phyloP scores from a whole-genome alignment of 2,888 invertebrate species.

The Nomada ruficornis region DNA sequence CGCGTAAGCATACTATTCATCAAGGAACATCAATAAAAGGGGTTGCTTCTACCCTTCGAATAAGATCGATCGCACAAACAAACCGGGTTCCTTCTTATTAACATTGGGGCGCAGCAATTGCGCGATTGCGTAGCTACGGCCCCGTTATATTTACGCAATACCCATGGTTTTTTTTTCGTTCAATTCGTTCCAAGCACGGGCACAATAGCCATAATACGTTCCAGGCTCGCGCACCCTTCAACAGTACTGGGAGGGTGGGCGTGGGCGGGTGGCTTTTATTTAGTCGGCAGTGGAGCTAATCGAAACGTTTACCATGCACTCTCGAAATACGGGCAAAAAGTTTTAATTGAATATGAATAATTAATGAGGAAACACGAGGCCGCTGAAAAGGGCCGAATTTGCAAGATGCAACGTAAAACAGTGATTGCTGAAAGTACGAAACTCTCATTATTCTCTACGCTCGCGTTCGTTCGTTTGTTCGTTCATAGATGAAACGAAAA shows the following conservation, averaged over 20 bases:
- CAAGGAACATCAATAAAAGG: slow-evolving; percentile 4
- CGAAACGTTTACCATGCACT: slow-evolving; percentile 64
- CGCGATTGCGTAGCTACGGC: slow-evolving; percentile 15
- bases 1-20: slow-evolving; percentile 6
- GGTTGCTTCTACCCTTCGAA: slow-evolving; percentile 22
- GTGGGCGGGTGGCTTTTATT: slow-evolving; percentile 42
- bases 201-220: slow-evolving; percentile 55
- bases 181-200: slow-evolving; percentile 21
- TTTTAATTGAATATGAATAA: slow-evolving; percentile 71
- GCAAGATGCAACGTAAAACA: slow-evolving; percentile 38
- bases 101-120: slow-evolving; percentile 31
- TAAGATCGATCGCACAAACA: slow-evolving; percentile 44
- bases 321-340: slow-evolving; percentile 54
- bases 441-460: slow-evolving; percentile 42
- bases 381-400: slow-evolving; percentile 11
- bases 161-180: slow-evolving; percentile 31
- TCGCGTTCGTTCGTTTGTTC: background rate
- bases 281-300: slow-evolving; percentile 51
- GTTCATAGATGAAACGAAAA: background rate
- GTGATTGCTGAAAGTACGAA: slow-evolving; percentile 3
- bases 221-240: slow-evolving; percentile 40
- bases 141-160: slow-evolving; percentile 56
- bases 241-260: too few species aligned
- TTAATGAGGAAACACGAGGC: slow-evolving; percentile 49
- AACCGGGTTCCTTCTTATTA: slow-evolving; percentile 46